Base-by-base conservation (phyloP, 2,888 invertebrate genomes). In the Melanotus villosus region DNA sequence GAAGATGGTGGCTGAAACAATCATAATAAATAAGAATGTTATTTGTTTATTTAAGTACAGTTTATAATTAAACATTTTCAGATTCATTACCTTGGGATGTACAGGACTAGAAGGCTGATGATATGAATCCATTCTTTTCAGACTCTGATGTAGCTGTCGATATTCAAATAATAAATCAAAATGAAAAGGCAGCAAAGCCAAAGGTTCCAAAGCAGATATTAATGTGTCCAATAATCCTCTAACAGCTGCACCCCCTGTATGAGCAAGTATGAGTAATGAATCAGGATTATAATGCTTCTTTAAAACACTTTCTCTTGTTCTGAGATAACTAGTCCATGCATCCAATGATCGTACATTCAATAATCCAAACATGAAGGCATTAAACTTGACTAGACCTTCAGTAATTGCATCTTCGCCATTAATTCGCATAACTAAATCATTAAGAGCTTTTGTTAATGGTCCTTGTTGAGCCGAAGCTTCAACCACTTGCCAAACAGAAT, bases 401-500 rank as follows among this genome's bases (percentile, higher is more conserved):
- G 92, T 91, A 23, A 95, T 90, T 47, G 92, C 91, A 80, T 94
- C 92, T 83, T 94, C 94, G 71, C 91, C 90, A 83, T 95, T 95
- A 77, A 96, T 91, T 79, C 92, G 90, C 81, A 93, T 87, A 18
- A 95, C 94, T 75, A 96, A 86, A 80, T 95, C 95, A 80, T 94
- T 92, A 12, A 96, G 86, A 2, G 94, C 92, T 83, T 94, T 91
- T 5, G 95, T 94, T 70, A 95, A 90, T 9, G 94, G 93, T 56
- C 93, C 96, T 87, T 93, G 92, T 83, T 95, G 93, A 10, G 95
- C 92, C 6, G 95, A 93, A 32, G 94, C 93, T 85, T 96, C 95
- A 3, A 95, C 92, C 75, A 96, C 93, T 85, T 93, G 93, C 96
- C 96, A 96, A 57, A 95, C 94, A 5, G 94, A 93, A 81, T 96